Conservation (phyloP, 2,888 invertebrate genomes). For the Allacma fusca region DNA sequence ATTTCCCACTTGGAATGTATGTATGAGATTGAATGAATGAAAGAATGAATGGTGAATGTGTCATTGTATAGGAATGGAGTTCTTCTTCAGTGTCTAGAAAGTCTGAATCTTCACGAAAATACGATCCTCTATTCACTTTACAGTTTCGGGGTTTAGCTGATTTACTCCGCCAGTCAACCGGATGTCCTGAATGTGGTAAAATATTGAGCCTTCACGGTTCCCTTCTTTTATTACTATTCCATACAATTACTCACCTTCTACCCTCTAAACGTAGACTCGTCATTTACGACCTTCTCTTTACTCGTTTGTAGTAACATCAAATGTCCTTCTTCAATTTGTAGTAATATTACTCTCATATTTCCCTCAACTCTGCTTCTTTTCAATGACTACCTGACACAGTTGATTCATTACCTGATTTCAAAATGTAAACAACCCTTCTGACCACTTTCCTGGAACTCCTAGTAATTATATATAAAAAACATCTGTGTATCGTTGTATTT, state of each 20-base stretch:
- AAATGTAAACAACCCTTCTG: no score
- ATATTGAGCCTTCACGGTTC: not conserved
- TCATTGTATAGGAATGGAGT: constrained; percentile 28
- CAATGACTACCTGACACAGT: no score
- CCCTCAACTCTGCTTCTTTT: not conserved
- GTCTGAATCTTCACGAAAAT: constrained; percentile 44
- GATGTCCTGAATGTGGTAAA: constrained; percentile 61
- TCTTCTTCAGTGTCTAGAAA: constrained; percentile 17
- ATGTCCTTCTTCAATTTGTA: not conserved
- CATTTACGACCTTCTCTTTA: no score
- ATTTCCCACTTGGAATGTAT: constrained; percentile 23
- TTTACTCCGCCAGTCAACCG: constrained; percentile 58
- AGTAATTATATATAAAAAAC: no score
- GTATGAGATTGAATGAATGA: constrained; percentile 30
- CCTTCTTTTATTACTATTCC: constrained; percentile 27
- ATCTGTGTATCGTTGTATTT: no score
- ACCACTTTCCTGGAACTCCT: no score
- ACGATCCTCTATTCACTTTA: constrained; percentile 52
- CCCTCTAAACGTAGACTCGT: constrained; percentile 2
- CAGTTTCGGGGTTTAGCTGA: constrained; percentile 62
- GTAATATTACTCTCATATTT: not conserved
- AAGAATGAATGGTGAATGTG: constrained; percentile 40
- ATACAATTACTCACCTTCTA: constrained; percentile 9
- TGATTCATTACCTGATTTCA: no score
- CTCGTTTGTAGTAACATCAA: no score